Conservation (phyloP, 2,888 invertebrate species). For the Sturmia bella region DNA sequence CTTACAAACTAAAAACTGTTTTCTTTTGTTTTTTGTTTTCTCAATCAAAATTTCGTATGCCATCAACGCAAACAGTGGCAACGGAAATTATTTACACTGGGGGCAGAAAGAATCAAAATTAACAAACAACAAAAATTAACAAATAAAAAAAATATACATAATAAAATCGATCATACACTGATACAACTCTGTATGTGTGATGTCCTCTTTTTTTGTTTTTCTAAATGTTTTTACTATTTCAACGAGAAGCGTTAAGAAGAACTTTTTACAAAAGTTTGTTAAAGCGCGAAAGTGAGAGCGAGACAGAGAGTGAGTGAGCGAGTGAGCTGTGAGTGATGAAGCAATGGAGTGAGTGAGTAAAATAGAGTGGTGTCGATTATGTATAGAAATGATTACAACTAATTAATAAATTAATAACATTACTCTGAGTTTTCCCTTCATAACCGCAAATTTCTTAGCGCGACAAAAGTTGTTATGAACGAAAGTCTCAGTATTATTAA, state of each 20-base stretch:
- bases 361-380: constrained; percentile 42
- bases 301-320: background rate
- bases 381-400: constrained; percentile 60
- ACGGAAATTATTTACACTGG: constrained; percentile 57
- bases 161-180: constrained; percentile 11
- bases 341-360: constrained; percentile 21
- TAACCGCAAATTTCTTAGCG: too few relatives aligned
- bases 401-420: constrained; percentile 69
- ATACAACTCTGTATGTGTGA: background rate
- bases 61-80: constrained; percentile 19
- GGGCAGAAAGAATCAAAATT: constrained; percentile 69
- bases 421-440: constrained; percentile 8
- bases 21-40: constrained; percentile 29
- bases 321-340: constrained; percentile 1
- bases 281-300: constrained; percentile 14
- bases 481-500: constrained; percentile 31
- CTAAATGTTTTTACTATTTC: constrained; percentile 42
- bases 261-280: constrained; percentile 24
- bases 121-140: constrained; percentile 47
- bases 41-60: constrained; percentile 26
- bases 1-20: constrained; percentile 64
- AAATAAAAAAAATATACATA: constrained; percentile 10
- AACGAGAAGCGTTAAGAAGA: constrained; percentile 37
- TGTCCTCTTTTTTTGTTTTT: background rate
- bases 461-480: too few relatives aligned